Evolutionary conservation across 1,140 invertebrate genomes (phyloP).

Genomic region (Cotesia chilonis): DNA sequence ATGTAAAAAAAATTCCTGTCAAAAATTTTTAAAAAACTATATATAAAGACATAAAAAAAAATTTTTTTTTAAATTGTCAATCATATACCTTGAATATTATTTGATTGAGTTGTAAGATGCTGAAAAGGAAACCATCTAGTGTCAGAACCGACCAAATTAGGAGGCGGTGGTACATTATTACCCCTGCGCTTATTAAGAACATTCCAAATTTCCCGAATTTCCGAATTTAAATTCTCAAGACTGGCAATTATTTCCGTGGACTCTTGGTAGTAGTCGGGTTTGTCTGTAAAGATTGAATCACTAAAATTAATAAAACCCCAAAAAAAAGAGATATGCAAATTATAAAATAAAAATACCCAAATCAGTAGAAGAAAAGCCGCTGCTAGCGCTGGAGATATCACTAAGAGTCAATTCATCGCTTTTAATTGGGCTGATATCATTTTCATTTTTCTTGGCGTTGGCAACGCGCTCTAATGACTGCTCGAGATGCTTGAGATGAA

Average conservation of each 20-base stretch:
- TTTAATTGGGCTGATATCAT: slow-evolving; percentile 62
- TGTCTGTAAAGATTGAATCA: slow-evolving; percentile 28
- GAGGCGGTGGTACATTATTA: slow-evolving; percentile 66
- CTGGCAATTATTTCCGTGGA: slow-evolving; percentile 76
- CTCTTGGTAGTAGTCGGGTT: slow-evolving; percentile 67
- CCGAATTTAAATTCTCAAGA: slow-evolving; percentile 75
- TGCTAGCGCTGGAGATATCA: slow-evolving; percentile 74
- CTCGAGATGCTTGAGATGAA: slow-evolving; percentile 78
- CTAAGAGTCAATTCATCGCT: slow-evolving; percentile 66
- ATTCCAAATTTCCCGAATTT: slow-evolving; percentile 77
- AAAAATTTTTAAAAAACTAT: neutral
- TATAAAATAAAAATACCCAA: slow-evolving; percentile 58
- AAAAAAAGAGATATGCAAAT: neutral
- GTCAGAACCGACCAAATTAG: slow-evolving; percentile 70
- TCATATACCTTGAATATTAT: slow-evolving; percentile 51
- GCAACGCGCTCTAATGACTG: slow-evolving; percentile 74
- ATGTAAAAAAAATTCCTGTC: neutral
- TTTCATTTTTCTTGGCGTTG: slow-evolving; percentile 58
- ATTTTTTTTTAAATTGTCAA: neutral
- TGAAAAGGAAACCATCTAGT: slow-evolving; percentile 68
- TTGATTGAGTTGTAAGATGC: slow-evolving; percentile 53
- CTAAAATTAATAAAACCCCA: neutral
- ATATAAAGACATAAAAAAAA: neutral
- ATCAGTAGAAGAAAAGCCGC: slow-evolving; percentile 76
- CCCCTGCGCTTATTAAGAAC: slow-evolving; percentile 73